phyloP scores from a whole-genome alignment of 2,888 invertebrate species.

The Andricus curvator region DNA sequence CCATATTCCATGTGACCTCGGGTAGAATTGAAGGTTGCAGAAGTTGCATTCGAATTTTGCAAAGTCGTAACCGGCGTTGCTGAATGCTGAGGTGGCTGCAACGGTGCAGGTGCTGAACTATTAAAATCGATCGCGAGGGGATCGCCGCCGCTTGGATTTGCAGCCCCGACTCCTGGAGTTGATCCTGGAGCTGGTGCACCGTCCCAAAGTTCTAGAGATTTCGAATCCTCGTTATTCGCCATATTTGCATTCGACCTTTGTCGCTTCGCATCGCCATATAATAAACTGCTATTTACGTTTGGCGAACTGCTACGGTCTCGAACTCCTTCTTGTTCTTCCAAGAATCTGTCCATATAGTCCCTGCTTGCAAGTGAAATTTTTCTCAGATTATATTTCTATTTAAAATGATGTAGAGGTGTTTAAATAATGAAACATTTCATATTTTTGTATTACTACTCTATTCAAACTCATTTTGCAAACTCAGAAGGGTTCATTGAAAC shows the following conservation, averaged over 20 bases:
- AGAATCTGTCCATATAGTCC: slow-evolving; percentile 95
- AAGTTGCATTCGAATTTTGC: slow-evolving; percentile 45
- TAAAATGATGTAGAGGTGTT: not conserved
- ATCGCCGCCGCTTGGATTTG: slow-evolving; percentile 50
- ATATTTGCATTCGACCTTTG: slow-evolving; percentile 67
- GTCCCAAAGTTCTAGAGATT: slow-evolving; percentile 72
- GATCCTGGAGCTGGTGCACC: slow-evolving; percentile 52
- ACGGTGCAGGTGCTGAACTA: slow-evolving; percentile 35
- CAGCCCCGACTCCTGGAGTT: slow-evolving; percentile 34
- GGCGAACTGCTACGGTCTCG: slow-evolving; percentile 87
- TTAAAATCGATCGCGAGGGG: slow-evolving; percentile 54
- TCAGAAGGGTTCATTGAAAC: not conserved
- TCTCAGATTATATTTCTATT: slow-evolving; percentile 15
- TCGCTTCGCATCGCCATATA: slow-evolving; percentile 74
- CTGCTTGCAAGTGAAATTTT: slow-evolving; percentile 72
- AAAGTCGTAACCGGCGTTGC: slow-evolving; percentile 46
- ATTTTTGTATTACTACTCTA: not conserved
- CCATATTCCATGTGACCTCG: slow-evolving; percentile 55
- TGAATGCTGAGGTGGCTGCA: slow-evolving; percentile 46
- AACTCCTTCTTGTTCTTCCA: slow-evolving; percentile 89
- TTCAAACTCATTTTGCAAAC: slow-evolving; percentile 8
- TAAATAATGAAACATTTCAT: not conserved
- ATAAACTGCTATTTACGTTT: slow-evolving; percentile 79
- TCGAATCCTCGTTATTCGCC: slow-evolving; percentile 68
- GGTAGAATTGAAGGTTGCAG: slow-evolving; percentile 43